These are phyloP conservation scores for Vultur gryphus DNA, from an alignment of 2,797 vertebrate genomes.

Conservation along the genomic window DNA sequence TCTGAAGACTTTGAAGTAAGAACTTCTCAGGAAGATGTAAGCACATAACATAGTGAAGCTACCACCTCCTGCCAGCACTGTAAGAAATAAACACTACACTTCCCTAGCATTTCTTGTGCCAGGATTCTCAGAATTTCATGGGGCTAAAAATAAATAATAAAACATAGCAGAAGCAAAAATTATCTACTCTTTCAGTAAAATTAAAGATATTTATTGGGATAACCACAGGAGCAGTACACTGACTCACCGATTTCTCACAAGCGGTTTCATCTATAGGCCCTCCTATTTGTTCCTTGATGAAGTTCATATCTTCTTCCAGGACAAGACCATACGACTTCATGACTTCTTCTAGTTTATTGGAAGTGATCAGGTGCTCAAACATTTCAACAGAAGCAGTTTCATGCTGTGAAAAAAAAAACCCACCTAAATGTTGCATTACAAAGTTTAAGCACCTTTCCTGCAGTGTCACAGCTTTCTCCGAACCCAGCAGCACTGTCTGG, in stretches of 20 bases:
- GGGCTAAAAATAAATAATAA: background rate
- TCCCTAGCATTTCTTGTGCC: background rate
- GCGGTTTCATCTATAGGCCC: conserved; percentile 72
- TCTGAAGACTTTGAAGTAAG: background rate
- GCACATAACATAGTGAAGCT: background rate
- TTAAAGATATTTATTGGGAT: background rate
- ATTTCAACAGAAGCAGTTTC: conserved; percentile 86
- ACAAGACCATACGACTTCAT: conserved; percentile 81
- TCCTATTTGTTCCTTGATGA: conserved; percentile 93
- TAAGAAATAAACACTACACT: background rate
- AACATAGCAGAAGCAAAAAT: background rate
- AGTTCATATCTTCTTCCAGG: conserved; percentile 84
- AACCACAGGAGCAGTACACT: background rate
- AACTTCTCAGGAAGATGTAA: background rate
- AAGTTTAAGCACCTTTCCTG: background rate
- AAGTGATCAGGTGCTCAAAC: conserved; percentile 89
- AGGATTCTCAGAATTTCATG: background rate
- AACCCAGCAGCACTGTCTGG: background rate
- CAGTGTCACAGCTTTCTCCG: background rate
- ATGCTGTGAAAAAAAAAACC: conserved; percentile 76
- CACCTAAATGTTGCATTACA: background rate
- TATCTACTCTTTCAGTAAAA: background rate
- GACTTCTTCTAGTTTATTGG: conserved; percentile 76
- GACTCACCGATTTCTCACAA: conserved; percentile 42
- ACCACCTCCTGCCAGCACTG: background rate